Evolutionary conservation across 1,140 invertebrate genomes (phyloP), one percentile per base, ranked within the genome.

Genomic region (Drosophila teissieri): DNA sequence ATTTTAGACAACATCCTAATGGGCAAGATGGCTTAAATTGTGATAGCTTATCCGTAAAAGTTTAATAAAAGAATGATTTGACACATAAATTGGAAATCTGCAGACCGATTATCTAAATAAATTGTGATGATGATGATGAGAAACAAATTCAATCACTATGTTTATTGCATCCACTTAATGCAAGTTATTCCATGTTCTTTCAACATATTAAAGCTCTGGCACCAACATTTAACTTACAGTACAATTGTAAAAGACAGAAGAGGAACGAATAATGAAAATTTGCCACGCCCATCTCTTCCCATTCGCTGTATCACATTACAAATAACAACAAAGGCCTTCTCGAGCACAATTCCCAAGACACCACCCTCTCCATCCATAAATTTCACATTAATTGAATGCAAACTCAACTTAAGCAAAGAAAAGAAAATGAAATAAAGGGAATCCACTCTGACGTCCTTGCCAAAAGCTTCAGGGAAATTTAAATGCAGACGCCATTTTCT

Each of bases 401-500:
- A 54, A 34, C 5, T 48, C 22, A 19, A 4, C 37, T 24, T 45
- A 46, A 46, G n/a, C 36, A 42, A 39, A 27, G 36, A 54, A 54
- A 73, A 4, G 10, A 10, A 70, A 70, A 39, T 17, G 39, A 22
- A 22, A 22, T 14, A 8, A 37, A 36, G 10, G 44, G 34, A 57
- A 52, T 53, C 11, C 27, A 37, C 31, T 27, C 22, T 63, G 75
- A 64, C 82, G 78, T 74, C 73, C 74, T 78, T 81, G 82, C 64
- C 64, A 72, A 67, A 57, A 44, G 36, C 42, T 31, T 22, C 37
- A 11, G 46, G 31, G 10, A 73, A 88, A 86, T 86, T 86, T 88
- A 89, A 88, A 83, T 83, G 83, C 79, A 88, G 83, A 86, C 83
- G 83, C 83, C 83, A 86, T 86, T 86, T 76, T 86, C 83, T 86